phyloP scores from a whole-genome alignment of 2,113 vertebrate species.

The Podiceps cristatus region DNA sequence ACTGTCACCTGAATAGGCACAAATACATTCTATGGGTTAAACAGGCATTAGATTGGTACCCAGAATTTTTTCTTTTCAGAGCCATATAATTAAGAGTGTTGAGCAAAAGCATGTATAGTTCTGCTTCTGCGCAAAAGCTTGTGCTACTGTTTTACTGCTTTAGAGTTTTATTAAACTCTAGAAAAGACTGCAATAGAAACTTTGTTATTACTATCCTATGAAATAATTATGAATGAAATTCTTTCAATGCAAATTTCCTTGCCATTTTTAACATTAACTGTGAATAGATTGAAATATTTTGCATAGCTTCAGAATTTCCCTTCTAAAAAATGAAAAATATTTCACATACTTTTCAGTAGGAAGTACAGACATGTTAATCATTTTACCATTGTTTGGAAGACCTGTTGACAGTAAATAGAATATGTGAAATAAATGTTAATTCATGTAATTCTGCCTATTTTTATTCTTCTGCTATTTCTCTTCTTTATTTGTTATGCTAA shows the following conservation, averaged over 20 bases:
- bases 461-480: neutral
- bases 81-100: neutral
- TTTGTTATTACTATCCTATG: neutral
- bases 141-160: neutral
- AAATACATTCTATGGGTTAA: neutral
- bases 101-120: neutral
- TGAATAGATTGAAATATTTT: neutral
- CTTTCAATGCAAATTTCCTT: neutral
- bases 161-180: neutral
- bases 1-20: neutral
- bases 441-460: neutral
- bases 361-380: neutral
- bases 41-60: neutral
- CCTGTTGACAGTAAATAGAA: neutral
- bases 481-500: neutral
- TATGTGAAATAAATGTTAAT: neutral
- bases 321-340: neutral
- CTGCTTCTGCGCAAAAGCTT: neutral
- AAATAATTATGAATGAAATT: neutral
- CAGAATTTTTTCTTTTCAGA: neutral
- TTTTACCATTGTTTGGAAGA: neutral
- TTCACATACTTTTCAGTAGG: neutral
- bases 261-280: neutral
- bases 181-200: neutral
- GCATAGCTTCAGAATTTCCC: neutral